Evolutionary conservation across 2,888 invertebrate genomes (phyloP).

Genomic region (Drosophila nr. perissopoda): DNA sequence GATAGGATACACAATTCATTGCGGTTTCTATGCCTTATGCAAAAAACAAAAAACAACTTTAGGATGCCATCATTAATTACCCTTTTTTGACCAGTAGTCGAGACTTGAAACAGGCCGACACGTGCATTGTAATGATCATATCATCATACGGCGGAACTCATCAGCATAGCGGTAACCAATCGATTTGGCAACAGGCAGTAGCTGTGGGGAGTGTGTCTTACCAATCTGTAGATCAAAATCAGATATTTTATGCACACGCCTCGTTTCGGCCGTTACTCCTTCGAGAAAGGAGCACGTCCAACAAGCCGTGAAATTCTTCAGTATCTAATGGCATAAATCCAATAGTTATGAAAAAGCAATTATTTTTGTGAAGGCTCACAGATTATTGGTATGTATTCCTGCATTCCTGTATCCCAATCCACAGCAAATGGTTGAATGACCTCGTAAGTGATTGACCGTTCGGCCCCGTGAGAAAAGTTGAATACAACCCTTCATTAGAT

Average conservation of each 20-base stretch:
- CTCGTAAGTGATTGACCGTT: slow-evolving; percentile 55
- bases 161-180: slow-evolving; percentile 66
- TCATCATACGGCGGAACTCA: slow-evolving; percentile 56
- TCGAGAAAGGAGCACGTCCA: slow-evolving; percentile 48
- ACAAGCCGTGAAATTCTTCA: slow-evolving; percentile 71
- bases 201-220: slow-evolving; percentile 26
- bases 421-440: slow-evolving; percentile 66
- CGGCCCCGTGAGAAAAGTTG: slow-evolving; percentile 63
- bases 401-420: slow-evolving; percentile 16
- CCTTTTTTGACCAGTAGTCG: slow-evolving; percentile 35
- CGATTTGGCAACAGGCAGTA: slow-evolving; percentile 53
- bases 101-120: slow-evolving; percentile 61
- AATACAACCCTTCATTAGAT: slow-evolving; percentile 64
- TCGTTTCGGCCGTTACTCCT: slow-evolving; percentile 25
- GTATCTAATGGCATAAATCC: slow-evolving; percentile 59
- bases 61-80: slow-evolving; percentile 63
- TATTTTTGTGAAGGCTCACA: slow-evolving; percentile 28
- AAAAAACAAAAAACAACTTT: slow-evolving; percentile 28
- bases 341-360: slow-evolving; percentile 68
- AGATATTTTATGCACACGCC: slow-evolving; percentile 74
- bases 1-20: slow-evolving; percentile 49
- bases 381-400: slow-evolving; percentile 3
- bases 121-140: slow-evolving; percentile 69
- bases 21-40: slow-evolving; percentile 53
- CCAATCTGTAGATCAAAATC: slow-evolving; percentile 66